These are phyloP conservation scores for Mallotus villosus DNA, from an alignment of 2,797 vertebrate genomes.

Conservation along the genomic window DNA sequence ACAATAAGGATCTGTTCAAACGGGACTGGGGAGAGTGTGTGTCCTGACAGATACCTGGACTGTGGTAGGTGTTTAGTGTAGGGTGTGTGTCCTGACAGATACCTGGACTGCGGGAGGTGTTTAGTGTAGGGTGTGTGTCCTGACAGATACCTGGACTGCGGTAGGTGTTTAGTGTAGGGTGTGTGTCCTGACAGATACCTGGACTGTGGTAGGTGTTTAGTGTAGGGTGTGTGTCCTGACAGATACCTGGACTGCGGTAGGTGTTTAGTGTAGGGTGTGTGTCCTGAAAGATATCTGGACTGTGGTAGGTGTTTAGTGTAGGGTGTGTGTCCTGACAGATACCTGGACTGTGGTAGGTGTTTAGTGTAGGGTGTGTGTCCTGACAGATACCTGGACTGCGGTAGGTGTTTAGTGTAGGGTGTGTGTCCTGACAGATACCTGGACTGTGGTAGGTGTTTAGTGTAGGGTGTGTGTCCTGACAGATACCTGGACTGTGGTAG, in stretches of 20 bases:
- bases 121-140: slow-evolving; percentile 78
- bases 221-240: slow-evolving; percentile 65
- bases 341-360: slow-evolving; percentile 93
- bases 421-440: slow-evolving; percentile 67
- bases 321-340: background rate
- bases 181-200: slow-evolving; percentile 67
- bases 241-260: slow-evolving; percentile 88
- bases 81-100: background rate
- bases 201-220: slow-evolving; percentile 91
- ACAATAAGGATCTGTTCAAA: too few relatives aligned
- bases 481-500: slow-evolving; percentile 88
- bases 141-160: slow-evolving; percentile 85
- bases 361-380: slow-evolving; percentile 78
- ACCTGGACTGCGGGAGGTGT: slow-evolving; percentile 93
- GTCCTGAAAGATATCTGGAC: slow-evolving; percentile 78
- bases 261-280: slow-evolving; percentile 84
- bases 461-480: slow-evolving; percentile 65
- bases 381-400: slow-evolving; percentile 85
- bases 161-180: slow-evolving; percentile 87
- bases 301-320: slow-evolving; percentile 92
- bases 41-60: slow-evolving; percentile 78
- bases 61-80: slow-evolving; percentile 92
- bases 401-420: slow-evolving; percentile 87
- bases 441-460: slow-evolving; percentile 91
- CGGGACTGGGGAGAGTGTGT: background rate